Evolutionary conservation across 2,113 vertebrate genomes (phyloP).

Genomic region (Numida meleagris): DNA sequence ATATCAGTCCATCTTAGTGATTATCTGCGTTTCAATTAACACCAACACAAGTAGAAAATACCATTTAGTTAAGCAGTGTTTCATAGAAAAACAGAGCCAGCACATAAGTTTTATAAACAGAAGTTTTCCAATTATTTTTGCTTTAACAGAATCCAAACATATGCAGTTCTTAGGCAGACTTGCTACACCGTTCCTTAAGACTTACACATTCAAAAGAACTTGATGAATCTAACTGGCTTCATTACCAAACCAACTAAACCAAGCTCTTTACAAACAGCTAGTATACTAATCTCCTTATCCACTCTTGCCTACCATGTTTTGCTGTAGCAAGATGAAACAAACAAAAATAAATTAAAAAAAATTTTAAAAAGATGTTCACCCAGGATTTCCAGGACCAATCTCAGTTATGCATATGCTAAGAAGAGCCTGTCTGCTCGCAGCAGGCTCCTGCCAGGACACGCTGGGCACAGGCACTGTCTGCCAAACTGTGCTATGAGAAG

Average conservation of each 20-base stretch:
- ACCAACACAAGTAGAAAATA: not conserved
- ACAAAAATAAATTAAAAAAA: not conserved
- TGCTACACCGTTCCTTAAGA: not conserved
- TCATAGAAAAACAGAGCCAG: not conserved
- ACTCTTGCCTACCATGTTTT: not conserved
- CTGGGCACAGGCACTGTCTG: fast-evolving
- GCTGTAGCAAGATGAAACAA: not conserved
- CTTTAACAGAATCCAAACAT: not conserved
- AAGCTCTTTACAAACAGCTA: not conserved
- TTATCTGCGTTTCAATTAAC: not conserved
- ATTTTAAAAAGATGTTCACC: too few relatives aligned
- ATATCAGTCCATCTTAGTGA: conserved; percentile 15
- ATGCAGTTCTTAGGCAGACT: not conserved
- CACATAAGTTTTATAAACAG: fast-evolving
- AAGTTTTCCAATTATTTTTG: not conserved
- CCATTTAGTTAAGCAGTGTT: fast-evolving
- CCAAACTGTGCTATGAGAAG: too few relatives aligned
- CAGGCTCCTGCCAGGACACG: not conserved
- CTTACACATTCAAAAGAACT: not conserved
- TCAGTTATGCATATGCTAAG: fast-evolving
- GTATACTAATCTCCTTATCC: not conserved
- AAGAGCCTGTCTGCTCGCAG: not conserved
- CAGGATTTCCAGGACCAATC: not conserved
- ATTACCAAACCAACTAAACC: not conserved
- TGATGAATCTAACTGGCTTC: not conserved